Conservation (phyloP, 2,113 vertebrate species). For the Gavia stellata region DNA sequence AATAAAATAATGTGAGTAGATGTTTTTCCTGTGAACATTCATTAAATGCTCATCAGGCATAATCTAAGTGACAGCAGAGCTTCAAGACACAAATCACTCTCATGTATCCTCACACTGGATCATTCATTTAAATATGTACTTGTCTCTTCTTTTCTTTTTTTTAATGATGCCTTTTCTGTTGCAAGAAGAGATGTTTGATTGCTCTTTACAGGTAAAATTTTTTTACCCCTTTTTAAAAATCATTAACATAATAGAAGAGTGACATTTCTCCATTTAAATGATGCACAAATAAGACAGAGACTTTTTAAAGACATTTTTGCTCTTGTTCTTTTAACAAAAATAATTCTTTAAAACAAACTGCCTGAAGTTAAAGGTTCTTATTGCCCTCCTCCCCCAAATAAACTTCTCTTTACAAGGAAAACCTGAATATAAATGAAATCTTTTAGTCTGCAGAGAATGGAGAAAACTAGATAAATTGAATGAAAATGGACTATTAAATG, state of each 20-base stretch:
- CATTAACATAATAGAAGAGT: slow-evolving; percentile 48
- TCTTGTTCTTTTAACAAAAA: slow-evolving; percentile 5
- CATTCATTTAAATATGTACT: slow-evolving; percentile 42
- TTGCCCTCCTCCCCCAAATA: neutral
- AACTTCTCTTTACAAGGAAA: neutral
- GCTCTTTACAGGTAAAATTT: slow-evolving; percentile 11
- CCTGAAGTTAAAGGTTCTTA: slow-evolving; percentile 5
- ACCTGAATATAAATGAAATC: slow-evolving; percentile 32
- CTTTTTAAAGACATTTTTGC: neutral
- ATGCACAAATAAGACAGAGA: slow-evolving; percentile 7
- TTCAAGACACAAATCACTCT: slow-evolving; percentile 36
- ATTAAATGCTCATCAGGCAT: slow-evolving; percentile 35
- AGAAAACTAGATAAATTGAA: slow-evolving; percentile 30
- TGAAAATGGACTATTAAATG: slow-evolving; percentile 42
- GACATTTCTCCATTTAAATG: slow-evolving; percentile 39
- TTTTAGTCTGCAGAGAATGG: slow-evolving; percentile 2
- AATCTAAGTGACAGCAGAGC: slow-evolving; percentile 28
- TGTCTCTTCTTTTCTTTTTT: slow-evolving; percentile 27
- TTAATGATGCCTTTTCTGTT: slow-evolving; percentile 42
- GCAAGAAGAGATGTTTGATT: slow-evolving; percentile 39
- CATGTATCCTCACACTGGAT: neutral
- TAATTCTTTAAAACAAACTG: slow-evolving; percentile 32
- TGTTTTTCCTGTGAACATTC: slow-evolving; percentile 31
- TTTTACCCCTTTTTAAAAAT: neutral
- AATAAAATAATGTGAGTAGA: slow-evolving; percentile 26